A percentile compares a stretch with the other conserved stretches of the same genome.
Conservation (phyloP, 2,888 invertebrate genomes). For the Silvanus unidentatus region DNA sequence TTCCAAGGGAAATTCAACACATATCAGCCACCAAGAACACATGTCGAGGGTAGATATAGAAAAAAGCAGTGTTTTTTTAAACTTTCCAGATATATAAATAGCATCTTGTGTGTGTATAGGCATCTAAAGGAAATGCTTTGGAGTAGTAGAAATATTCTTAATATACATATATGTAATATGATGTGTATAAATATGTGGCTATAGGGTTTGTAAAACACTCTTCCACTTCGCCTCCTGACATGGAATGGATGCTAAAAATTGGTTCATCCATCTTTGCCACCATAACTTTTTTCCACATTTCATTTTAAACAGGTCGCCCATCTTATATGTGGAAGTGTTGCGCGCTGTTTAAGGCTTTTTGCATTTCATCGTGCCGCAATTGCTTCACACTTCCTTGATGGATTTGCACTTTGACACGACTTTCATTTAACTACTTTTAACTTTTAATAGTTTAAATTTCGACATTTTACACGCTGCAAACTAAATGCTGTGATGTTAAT, state of each 20-base stretch:
- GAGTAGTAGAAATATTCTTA: too few species aligned
- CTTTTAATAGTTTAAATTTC: constrained; percentile 27
- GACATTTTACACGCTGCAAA: too few species aligned
- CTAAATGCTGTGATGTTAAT: too few species aligned
- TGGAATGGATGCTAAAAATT: constrained; percentile 30
- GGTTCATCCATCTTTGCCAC: constrained; percentile 33
- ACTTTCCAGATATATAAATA: too few species aligned
- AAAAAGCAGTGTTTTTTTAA: too few species aligned
- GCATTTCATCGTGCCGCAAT: too few species aligned
- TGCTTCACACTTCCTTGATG: constrained; percentile 30
- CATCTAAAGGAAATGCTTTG: too few species aligned
- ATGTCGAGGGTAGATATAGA: constrained; percentile 15
- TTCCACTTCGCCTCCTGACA: constrained; percentile 15
- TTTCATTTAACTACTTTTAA: constrained; percentile 27
- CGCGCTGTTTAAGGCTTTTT: too few species aligned
- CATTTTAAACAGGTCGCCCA: constrained; percentile 17
- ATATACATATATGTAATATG: not conserved
- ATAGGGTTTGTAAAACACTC: not conserved
- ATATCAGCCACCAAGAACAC: constrained; percentile 23
- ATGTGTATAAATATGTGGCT: not conserved
- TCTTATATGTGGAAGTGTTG: too few species aligned
- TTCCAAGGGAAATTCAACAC: not conserved
- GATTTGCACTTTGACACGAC: constrained; percentile 26
- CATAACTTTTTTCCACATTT: constrained; percentile 29
- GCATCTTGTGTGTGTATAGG: too few species aligned